Base-by-base conservation (phyloP, 2,888 invertebrate genomes). In the Drosophila mayaguana region DNA sequence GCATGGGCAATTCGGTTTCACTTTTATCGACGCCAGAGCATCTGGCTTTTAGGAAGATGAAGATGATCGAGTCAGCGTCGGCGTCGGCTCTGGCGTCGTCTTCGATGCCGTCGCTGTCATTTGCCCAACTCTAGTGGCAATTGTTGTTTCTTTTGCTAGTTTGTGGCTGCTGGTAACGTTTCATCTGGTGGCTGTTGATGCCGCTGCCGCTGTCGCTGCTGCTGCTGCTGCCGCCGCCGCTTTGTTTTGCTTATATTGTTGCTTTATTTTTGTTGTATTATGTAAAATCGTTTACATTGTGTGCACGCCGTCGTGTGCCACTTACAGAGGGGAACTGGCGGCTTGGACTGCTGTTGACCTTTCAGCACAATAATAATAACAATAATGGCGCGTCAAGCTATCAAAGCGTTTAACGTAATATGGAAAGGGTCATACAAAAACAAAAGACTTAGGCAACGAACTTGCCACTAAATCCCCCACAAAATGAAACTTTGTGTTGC, bases 371-470 rank as follows among this genome's bases (percentile, higher is more conserved):
- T 75, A 65, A 60, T 42, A 43, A 68, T 50, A 65, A 65, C 46
- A 63, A 65, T 72, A 78, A 78, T 66, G 36, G 68, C 65, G 45
- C 50, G 55, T 12, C 54, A 59, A 61, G 50, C 48, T 63, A 76
- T 75, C 66, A 80, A 67, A 79, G 43, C 61, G 69, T 57, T 79
- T 73, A 78, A 62, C 48, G 73, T 60, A 62, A 79, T 63, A 48
- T 66, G 61, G 62, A 79, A 75, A 75, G 73, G 80, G 71, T 77
- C 67, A 74, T 63, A 61, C 53, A 72, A 66, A 80, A 82, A 87
- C 88, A 84, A 87, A 87, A 87, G 88, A 87, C 88, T 88, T 88
- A 78, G 79, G 84, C 82, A 88, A 87, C 87, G 73, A 87, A 87
- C 87, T 75, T 75, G 81, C 71, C 60, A 65, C 69, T 70, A 78